A percentile compares a stretch with the other conserved stretches of the same genome.
Evolutionary conservation across 2,888 invertebrate species (phyloP).

Genomic region (Eupithecia subumbrata): DNA sequence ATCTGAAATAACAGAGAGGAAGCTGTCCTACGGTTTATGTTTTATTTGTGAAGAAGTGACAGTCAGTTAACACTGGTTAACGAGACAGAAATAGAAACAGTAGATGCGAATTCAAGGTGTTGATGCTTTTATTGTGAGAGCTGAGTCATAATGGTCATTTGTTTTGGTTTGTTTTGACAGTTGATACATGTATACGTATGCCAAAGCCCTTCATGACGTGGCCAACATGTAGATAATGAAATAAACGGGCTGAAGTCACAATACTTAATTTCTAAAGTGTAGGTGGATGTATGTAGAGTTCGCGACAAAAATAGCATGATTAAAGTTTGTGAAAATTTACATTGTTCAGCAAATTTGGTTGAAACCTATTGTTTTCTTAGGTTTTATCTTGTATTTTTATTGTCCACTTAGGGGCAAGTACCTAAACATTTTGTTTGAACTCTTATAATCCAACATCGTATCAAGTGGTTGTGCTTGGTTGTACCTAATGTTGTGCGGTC

Average conservation of each 20-base stretch:
- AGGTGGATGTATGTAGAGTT: no score
- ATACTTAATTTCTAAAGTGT: neutral
- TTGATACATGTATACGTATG: neutral
- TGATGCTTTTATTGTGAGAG: neutral
- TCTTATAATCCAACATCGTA: neutral
- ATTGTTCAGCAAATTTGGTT: no score
- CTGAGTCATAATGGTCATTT: neutral
- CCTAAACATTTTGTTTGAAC: neutral
- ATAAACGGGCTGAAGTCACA: neutral
- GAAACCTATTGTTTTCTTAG: no score
- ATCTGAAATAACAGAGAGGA: slow-evolving; percentile 15
- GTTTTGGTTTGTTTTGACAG: neutral
- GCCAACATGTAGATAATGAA: neutral
- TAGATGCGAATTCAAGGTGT: neutral
- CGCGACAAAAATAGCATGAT: neutral
- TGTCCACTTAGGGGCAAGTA: neutral
- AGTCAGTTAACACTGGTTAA: no score
- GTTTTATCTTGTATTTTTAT: neutral
- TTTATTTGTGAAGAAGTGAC: neutral
- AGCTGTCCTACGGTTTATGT: neutral
- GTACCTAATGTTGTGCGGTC: neutral
- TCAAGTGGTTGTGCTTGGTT: neutral
- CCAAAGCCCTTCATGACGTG: neutral
- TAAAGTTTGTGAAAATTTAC: no score
- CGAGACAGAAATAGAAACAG: neutral